Evolutionary conservation across 1,140 invertebrate genomes (phyloP).

Genomic region (Parasteatoda tepidariorum): DNA sequence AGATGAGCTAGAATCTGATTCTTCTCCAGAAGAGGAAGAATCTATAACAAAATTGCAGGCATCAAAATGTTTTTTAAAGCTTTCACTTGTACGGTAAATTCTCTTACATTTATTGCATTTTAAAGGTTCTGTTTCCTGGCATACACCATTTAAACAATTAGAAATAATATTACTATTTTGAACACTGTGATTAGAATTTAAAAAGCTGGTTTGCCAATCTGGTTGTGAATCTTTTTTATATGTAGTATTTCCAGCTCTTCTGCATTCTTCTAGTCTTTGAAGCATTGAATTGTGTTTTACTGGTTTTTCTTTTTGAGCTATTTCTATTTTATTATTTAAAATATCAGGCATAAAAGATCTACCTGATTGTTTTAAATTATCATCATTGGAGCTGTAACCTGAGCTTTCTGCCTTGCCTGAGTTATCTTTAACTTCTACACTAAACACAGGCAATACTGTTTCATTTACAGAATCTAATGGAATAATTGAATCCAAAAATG

Average conservation of each 20-base stretch:
- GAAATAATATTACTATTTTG: not conserved
- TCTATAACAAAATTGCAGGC: constrained; percentile 75
- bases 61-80: constrained; percentile 84
- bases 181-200: not conserved
- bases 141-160: constrained; percentile 60
- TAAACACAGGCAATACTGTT: constrained; percentile 45
- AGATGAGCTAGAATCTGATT: constrained; percentile 51
- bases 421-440: constrained; percentile 13
- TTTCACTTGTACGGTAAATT: constrained; percentile 87
- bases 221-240: constrained; percentile 17
- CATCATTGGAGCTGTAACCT: constrained; percentile 53
- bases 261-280: not conserved
- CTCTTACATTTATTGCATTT: constrained; percentile 88
- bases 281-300: not conserved
- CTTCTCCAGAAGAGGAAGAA: constrained; percentile 68
- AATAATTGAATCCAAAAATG: constrained; percentile 25
- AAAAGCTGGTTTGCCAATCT: not conserved
- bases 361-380: constrained; percentile 23
- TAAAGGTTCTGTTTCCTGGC: constrained; percentile 75
- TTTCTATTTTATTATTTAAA: not conserved
- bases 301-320: not conserved
- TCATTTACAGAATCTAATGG: constrained; percentile 16
- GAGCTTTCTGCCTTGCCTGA: constrained; percentile 26
- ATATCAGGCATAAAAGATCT: not conserved
- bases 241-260: not conserved